Base-by-base conservation (phyloP, 37 sponge, comb jelly and placozoan genomes). In the Bolinopsis microptera region DNA sequence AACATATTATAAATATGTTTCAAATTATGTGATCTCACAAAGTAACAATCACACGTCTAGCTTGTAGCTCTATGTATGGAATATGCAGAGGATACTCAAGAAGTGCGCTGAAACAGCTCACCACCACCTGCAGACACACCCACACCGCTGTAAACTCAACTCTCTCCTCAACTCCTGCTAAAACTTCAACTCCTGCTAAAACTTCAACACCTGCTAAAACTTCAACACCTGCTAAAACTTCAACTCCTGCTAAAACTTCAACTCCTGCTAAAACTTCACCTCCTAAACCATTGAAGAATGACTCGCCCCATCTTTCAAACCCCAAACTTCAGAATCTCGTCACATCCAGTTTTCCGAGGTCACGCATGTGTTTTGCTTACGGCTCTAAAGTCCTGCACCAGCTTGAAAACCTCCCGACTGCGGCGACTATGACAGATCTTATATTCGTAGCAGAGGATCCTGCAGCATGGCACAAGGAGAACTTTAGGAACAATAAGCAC, bases 301-400 rank as follows among this genome's bases (percentile, higher is more conserved):
- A 5, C 13, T 13, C 61, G 13, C 5, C 74, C 74, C 3, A 27
- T 30, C 82, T 80, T 0, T 36, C 38, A 34, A 80, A 80, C 37
- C 35, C 82, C 1, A 35, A 33, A 36, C 82, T 80, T 22, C 37
- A 35, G 16, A 2, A 34, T 80, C 82, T 80, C 35, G 82, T 80
- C 37, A 13, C 3, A 30, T 35, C 38, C 9, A 80, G 33, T 22
- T 80, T 80, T 37, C 82, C 82, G 36, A 36, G 2, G 30, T 80
- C 82, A 3, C 35, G 30, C 9, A 34, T 80, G 5, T 80, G 82
- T 34, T 80, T 80, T 22, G 82, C 82, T 24, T 80, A 80, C 23
- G 82, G 82, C 22, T 80, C 82, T 37, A 80, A 80, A 80, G 30
- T 80, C 24, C 82, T 80, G 9, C 82, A 80, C 22, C 82, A 80